Evolutionary conservation across 2,797 vertebrate genomes (phyloP).

Genomic region (Alcedo atthis): DNA sequence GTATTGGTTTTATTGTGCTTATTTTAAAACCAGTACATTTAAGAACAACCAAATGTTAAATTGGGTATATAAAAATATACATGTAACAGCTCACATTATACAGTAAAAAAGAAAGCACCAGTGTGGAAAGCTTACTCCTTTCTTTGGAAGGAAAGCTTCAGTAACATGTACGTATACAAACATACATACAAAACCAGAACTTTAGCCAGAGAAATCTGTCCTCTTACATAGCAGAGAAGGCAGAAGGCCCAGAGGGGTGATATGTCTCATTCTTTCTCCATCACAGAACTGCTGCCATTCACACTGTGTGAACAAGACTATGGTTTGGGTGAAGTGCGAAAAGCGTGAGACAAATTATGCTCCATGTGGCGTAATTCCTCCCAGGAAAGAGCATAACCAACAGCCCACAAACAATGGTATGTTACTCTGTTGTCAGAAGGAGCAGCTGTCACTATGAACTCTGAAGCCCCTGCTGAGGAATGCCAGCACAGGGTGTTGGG

Average conservation of each 20-base stretch:
- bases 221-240: neutral
- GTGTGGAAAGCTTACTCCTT: neutral
- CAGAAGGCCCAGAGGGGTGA: constrained; percentile 44
- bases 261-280: constrained; percentile 35
- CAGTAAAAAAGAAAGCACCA: constrained; percentile 58
- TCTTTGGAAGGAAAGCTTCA: constrained; percentile 9
- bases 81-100: constrained; percentile 51
- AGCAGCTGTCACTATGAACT: neutral
- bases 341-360: constrained; percentile 17
- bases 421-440: neutral
- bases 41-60: neutral
- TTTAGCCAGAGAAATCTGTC: neutral
- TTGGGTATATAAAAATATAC: constrained; percentile 46
- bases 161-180: neutral
- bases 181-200: neutral
- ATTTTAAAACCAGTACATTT: constrained; percentile 45
- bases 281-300: constrained; percentile 58
- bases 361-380: constrained; percentile 24
- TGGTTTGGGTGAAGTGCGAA: neutral
- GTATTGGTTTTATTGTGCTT: constrained; percentile 53
- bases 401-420: neutral
- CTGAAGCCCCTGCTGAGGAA: neutral
- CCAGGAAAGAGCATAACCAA: constrained; percentile 1
- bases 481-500: neutral
- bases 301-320: constrained; percentile 25